These are phyloP conservation scores for Halictus quadricinctus DNA, from an alignment of 2,888 invertebrate genomes.

Conservation along the genomic window DNA sequence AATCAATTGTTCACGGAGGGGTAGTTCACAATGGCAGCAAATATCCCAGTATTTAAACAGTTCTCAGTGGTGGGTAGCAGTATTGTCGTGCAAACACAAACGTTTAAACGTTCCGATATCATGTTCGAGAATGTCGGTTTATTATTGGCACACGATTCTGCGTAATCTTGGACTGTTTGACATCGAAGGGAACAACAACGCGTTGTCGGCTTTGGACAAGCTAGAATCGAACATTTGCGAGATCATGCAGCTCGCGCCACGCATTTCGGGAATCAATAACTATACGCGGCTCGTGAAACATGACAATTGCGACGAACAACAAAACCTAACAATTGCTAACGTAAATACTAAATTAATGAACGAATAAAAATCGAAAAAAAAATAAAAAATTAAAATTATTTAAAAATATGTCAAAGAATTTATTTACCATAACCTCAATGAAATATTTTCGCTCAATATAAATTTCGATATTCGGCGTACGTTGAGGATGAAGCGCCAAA, in stretches of 20 bases:
- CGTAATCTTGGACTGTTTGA: conserved; percentile 24
- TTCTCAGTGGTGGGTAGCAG: not conserved
- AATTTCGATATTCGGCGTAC: conserved; percentile 26
- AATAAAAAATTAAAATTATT: not conserved
- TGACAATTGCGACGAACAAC: not conserved
- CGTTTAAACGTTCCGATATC: conserved; percentile 27
- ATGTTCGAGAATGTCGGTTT: conserved; percentile 17
- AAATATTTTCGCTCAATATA: not conserved
- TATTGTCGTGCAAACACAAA: conserved; percentile 33
- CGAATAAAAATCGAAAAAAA: not conserved
- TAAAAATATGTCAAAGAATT: not conserved
- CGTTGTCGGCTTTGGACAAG: not conserved
- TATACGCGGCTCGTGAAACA: not conserved
- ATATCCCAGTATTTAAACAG: conserved; percentile 14
- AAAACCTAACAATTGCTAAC: no score
- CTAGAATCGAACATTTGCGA: conserved; percentile 26
- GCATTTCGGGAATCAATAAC: conserved; percentile 6
- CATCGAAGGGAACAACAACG: conserved; percentile 22
- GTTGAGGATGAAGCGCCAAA: conserved; percentile 21
- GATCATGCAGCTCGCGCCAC: conserved; percentile 12
- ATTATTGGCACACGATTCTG: conserved; percentile 35
- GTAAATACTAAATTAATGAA: not conserved
- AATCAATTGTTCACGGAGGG: not conserved
- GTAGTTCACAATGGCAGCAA: not conserved
- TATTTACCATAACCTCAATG: no score